phyloP scores from a whole-genome alignment of 2,113 vertebrate species.

The Dasypus novemcinctus region DNA sequence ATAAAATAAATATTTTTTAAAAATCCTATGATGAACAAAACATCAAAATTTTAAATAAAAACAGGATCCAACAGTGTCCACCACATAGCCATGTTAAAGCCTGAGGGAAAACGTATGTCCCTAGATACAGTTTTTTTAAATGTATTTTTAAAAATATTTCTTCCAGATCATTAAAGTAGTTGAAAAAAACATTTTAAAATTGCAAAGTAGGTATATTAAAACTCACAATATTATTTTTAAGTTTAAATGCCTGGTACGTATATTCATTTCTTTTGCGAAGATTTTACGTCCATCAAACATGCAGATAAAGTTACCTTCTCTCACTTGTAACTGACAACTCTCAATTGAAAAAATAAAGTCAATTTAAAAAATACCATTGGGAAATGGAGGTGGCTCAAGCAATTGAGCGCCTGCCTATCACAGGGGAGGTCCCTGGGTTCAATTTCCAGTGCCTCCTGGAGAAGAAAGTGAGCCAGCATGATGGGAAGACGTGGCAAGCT shows the following conservation, averaged over 20 bases:
- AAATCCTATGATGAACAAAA: background rate
- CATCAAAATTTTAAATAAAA: background rate
- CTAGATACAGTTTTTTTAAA: background rate
- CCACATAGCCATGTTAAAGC: background rate
- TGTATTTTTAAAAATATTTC: background rate
- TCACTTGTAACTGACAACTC: background rate
- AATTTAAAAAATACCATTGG: background rate
- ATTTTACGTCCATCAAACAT: background rate
- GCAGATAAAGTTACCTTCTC: background rate
- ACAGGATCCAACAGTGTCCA: background rate
- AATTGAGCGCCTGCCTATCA: too few species aligned
- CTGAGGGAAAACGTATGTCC: background rate
- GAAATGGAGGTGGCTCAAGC: too few species aligned
- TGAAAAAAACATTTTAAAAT: background rate
- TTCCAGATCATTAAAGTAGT: background rate
- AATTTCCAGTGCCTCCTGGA: too few species aligned
- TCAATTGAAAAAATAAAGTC: background rate
- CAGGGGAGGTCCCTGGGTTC: too few species aligned
- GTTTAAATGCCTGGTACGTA: background rate
- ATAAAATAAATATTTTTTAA: too few species aligned
- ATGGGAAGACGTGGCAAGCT: too few species aligned
- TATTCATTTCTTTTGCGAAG: background rate
- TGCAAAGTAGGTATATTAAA: background rate
- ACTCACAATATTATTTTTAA: background rate
- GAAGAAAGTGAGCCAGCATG: too few species aligned